A percentile compares a stretch with the other conserved stretches of the same genome.
These are phyloP conservation scores for Protonemura montana DNA, from an alignment of 2,888 invertebrate genomes.

Conservation along the genomic window DNA sequence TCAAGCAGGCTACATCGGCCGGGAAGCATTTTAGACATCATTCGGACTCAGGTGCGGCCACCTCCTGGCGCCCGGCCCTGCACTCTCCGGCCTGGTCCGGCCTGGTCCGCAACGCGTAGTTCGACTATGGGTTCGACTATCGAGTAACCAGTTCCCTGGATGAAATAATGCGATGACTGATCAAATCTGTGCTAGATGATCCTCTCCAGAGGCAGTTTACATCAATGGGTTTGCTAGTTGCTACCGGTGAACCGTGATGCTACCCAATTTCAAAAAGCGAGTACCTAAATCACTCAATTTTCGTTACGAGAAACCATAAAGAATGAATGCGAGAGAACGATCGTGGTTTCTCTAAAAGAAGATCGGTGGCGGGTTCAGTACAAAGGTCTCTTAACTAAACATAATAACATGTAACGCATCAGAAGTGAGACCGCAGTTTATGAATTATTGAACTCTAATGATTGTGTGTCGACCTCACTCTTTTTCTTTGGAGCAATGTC, in stretches of 20 bases:
- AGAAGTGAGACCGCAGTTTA: conserved; percentile 7
- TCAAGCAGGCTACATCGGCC: background rate
- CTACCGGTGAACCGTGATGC: conserved; percentile 7
- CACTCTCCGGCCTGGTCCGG: background rate
- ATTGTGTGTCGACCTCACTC: background rate
- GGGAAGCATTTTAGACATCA: background rate
- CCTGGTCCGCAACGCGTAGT: background rate
- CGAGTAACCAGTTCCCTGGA: background rate
- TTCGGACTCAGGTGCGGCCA: background rate
- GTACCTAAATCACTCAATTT: conserved; percentile 9
- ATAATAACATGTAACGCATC: background rate
- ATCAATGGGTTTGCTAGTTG: background rate
- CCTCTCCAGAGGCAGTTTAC: conserved; percentile 7
- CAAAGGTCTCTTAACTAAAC: conserved; percentile 5
- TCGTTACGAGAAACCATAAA: conserved; percentile 2
- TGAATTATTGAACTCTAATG: conserved; percentile 3
- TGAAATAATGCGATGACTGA: conserved; percentile 12
- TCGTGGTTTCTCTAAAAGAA: background rate
- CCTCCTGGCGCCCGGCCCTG: background rate
- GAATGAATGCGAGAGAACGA: background rate
- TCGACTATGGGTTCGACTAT: background rate
- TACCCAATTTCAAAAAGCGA: background rate
- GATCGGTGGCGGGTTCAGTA: background rate
- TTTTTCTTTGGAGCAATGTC: background rate
- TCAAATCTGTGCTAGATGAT: conserved; percentile 12